Base-by-base conservation (phyloP, 1,140 invertebrate genomes). In the Arion vulgaris region DNA sequence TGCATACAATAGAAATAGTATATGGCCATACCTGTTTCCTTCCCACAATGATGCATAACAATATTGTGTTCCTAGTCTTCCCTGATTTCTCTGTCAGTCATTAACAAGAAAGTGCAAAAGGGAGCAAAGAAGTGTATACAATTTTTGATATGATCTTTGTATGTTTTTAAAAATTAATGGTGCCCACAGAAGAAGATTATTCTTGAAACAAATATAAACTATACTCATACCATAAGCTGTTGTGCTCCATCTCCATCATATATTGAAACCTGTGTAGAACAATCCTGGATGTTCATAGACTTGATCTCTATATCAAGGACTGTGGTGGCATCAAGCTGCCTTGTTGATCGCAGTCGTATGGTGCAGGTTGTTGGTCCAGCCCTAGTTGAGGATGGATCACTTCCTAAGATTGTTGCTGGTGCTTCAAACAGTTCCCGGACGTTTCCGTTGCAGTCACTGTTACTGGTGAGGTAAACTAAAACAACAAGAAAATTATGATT, bases 391-490 rank as follows among this genome's bases (percentile, higher is more conserved):
- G 57, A 28, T 71, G 73, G 49, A n/a, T 81, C 82, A 28, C 75
- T 69, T 28, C 84, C 84, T 4, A 51, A 53, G 28, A 85, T 68
- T 23, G 62, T 69, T 4, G 82, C 80, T n/a, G n/a, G 23, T 34
- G 53, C 51, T 9, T 39, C 69, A 51, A 69, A 83, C 0, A 86
- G 19, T 45, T 88, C 81, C 39, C 83, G 72, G 23, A 79, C 72
- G 13, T 81, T 80, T 1, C 83, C 80, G 80, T 83, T 84, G 71
- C 87, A 88, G 57, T 86, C 83, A n/a, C 80, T 69, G 51, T 78
- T 80, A 23, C 80, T 84, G 72, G 87, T 86, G 81, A 88, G 38
- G 45, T 80, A 86, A 68, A 83, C 87, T 88, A 74, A 57, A 84
- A 85, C n/a, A 68, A 36, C 34, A 73, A 69, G 5, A n/a, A 62